A percentile compares a stretch with the other conserved stretches of the same genome.
These are phyloP conservation scores for Toxotes lorentzi DNA, from an alignment of 2,797 vertebrate species.

Conservation along the genomic window DNA sequence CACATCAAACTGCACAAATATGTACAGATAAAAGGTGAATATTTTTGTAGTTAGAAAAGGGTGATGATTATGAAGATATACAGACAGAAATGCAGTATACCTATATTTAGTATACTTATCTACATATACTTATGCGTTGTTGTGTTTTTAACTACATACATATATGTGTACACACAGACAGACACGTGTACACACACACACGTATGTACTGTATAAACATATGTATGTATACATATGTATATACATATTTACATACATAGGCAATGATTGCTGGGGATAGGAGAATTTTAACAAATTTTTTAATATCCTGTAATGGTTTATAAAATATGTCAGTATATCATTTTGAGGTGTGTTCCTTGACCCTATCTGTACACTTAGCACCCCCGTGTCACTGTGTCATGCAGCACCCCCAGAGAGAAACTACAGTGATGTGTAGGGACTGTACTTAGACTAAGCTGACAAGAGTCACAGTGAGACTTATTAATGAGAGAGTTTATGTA, in stretches of 20 bases:
- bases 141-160: too few species aligned
- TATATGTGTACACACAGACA: too few species aligned
- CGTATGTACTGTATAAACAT: too few species aligned
- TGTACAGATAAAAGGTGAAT: not conserved
- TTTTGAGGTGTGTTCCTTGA: not conserved
- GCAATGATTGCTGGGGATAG: too few species aligned
- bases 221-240: too few species aligned
- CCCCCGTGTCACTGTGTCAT: not conserved
- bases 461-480: not conserved
- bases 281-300: not conserved
- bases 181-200: too few species aligned
- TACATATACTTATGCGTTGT: not conserved
- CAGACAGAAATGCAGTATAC: not conserved
- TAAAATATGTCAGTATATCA: not conserved
- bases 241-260: too few species aligned
- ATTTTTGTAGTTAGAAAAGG: not conserved
- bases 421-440: not conserved
- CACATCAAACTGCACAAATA: constrained; percentile 1
- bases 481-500: not conserved
- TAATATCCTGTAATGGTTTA: not conserved
- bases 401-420: not conserved
- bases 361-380: not conserved
- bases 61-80: not conserved
- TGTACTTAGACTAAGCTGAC: not conserved
- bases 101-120: not conserved